Evolutionary conservation across 1,140 invertebrate genomes (phyloP).

Genomic region (Heliothis subflexa): DNA sequence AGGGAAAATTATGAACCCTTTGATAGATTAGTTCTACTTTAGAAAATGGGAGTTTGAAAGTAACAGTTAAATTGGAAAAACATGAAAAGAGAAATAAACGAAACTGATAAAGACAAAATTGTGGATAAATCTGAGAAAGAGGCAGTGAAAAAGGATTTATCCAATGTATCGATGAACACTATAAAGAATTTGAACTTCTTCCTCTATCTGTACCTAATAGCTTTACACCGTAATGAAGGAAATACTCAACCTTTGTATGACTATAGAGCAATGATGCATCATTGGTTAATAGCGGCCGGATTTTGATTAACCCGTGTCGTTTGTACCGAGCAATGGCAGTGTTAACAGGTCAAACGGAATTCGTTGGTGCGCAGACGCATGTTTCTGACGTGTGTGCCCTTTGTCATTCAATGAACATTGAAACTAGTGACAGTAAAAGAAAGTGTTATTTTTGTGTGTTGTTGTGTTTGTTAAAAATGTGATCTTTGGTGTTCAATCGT

Average conservation of each 20-base stretch:
- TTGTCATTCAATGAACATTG: constrained; percentile 39
- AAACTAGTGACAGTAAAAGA: constrained; percentile 32
- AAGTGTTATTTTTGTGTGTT: not conserved
- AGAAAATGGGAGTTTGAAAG: not conserved
- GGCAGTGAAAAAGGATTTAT: not conserved
- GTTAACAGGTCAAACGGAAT: constrained; percentile 40
- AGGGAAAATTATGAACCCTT: too few relatives aligned
- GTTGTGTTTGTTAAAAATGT: constrained; percentile 11
- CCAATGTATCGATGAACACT: too few relatives aligned
- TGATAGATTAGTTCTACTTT: not conserved
- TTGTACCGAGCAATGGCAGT: constrained; percentile 34
- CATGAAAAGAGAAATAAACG: not conserved
- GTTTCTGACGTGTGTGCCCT: constrained; percentile 24
- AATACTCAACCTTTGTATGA: constrained; percentile 24
- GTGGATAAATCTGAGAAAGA: too few relatives aligned
- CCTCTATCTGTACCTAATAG: not conserved
- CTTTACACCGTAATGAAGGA: constrained; percentile 16
- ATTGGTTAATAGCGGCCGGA: constrained; percentile 47
- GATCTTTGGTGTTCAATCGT: not conserved
- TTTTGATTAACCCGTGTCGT: constrained; percentile 40
- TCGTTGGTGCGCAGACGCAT: constrained; percentile 23
- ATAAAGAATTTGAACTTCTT: too few relatives aligned
- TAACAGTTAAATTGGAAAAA: not conserved
- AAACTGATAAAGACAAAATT: not conserved
- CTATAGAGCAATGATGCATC: constrained; percentile 29